Evolutionary conservation across 2,113 vertebrate genomes (phyloP).

Genomic region (Gambusia holbrooki): DNA sequence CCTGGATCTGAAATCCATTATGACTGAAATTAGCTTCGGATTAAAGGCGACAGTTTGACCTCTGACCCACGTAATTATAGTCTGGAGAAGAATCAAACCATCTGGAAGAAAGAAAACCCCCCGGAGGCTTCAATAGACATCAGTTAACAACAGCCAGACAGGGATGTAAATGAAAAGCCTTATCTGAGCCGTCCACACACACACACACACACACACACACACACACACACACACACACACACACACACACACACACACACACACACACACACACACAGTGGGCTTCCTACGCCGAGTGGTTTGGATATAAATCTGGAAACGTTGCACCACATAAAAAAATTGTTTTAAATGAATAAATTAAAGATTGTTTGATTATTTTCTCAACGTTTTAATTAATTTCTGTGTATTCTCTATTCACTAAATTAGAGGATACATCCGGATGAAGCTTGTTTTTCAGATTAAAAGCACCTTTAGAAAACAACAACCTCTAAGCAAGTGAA

Average conservation of each 20-base stretch:
- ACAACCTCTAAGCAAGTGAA: background rate
- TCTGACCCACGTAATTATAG: constrained; percentile 43
- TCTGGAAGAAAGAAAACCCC: constrained; percentile 17
- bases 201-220: background rate
- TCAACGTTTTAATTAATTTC: background rate
- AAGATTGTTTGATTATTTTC: background rate
- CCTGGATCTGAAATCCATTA: constrained; percentile 1
- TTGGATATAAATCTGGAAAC: background rate
- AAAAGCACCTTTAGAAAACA: background rate
- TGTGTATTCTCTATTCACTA: background rate
- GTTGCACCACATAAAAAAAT: background rate
- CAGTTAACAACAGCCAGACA: constrained; percentile 47
- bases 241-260: constrained; percentile 11
- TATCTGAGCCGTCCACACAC: constrained; percentile 39
- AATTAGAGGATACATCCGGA: background rate
- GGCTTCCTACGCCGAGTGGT: background rate
- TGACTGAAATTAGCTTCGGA: constrained; percentile 48
- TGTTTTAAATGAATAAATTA: background rate
- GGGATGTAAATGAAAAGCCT: constrained; percentile 66
- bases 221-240: background rate
- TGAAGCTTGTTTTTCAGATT: background rate
- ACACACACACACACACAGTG: background rate
- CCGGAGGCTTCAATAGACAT: constrained; percentile 21
- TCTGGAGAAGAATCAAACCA: constrained; percentile 43
- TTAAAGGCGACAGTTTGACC: constrained; percentile 46